These are phyloP conservation scores for Hypolimnas misippus DNA, from an alignment of 2,888 invertebrate genomes.

Conservation along the genomic window DNA sequence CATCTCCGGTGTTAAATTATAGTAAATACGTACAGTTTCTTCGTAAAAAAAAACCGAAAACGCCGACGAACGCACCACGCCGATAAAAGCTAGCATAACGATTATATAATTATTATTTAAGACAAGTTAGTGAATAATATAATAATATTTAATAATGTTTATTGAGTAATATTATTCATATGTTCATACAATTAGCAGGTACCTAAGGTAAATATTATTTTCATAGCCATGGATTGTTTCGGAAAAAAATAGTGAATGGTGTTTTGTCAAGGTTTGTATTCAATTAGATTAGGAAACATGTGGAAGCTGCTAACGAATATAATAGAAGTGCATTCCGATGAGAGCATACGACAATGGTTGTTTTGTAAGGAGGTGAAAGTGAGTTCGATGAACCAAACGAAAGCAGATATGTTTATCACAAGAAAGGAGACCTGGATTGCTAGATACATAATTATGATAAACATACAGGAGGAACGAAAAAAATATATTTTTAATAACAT, in stretches of 20 bases:
- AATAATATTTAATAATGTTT: no score
- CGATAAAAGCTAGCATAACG: no score
- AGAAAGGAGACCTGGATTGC: conserved; percentile 40
- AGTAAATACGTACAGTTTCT: no score
- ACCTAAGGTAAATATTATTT: neutral
- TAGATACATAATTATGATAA: neutral
- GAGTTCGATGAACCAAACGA: conserved; percentile 82
- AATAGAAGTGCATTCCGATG: conserved; percentile 77
- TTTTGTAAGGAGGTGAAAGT: conserved; percentile 73
- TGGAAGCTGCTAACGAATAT: conserved; percentile 69
- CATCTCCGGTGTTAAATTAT: no score
- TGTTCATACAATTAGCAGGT: neutral
- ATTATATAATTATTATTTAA: no score
- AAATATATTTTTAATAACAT: no score
- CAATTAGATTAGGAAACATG: conserved; percentile 55
- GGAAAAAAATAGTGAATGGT: conserved; percentile 10
- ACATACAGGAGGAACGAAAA: neutral
- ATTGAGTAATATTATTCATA: no score
- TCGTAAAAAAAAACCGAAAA: no score
- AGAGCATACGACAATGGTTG: conserved; percentile 70
- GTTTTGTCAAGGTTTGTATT: conserved; percentile 40
- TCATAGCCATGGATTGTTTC: no score
- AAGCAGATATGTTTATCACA: conserved; percentile 59
- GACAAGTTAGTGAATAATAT: no score
- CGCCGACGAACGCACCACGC: no score